A percentile compares a stretch with the other conserved stretches of the same genome.
Conservation (phyloP, 2,888 invertebrate species). For the Seladonia tumulorum region DNA sequence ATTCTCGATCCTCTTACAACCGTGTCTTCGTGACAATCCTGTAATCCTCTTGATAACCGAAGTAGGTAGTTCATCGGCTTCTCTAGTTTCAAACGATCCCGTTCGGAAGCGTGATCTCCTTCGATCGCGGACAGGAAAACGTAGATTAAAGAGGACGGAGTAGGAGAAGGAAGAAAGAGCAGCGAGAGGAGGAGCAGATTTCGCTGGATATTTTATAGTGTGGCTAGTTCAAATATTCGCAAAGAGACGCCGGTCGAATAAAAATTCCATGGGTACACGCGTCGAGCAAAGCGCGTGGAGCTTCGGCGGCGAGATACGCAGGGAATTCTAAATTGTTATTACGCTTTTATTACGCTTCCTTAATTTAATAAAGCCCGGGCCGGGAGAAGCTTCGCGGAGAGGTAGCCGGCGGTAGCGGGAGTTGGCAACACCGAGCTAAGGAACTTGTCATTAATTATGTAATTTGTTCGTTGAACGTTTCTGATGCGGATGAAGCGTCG, state of each 20-base stretch:
- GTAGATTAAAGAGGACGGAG: conserved; percentile 20
- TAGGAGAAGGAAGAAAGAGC: background rate
- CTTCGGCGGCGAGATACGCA: background rate
- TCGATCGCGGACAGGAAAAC: background rate
- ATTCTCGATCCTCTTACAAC: background rate
- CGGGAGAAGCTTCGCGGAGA: background rate
- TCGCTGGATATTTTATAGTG: conserved; percentile 8
- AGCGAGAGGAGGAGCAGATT: background rate
- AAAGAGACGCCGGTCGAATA: background rate
- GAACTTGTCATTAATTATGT: conserved; percentile 17
- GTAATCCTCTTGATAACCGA: conserved; percentile 5
- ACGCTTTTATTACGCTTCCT: conserved; percentile 6
- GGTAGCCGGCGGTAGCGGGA: background rate
- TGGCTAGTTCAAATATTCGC: conserved; percentile 6
- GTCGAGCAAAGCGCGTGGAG: too few species aligned
- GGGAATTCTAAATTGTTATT: conserved; percentile 11
- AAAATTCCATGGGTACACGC: conserved; percentile 8
- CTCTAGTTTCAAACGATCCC: conserved; percentile 4
- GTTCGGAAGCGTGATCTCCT: background rate
- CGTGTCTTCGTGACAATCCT: background rate
- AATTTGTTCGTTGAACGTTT: conserved; percentile 21
- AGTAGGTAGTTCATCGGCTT: conserved; percentile 24
- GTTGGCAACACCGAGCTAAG: background rate
- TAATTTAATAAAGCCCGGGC: conserved; percentile 17
- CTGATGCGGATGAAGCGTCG: background rate